phyloP scores from a whole-genome alignment of 2,888 invertebrate species.

The Heliconius charithonia region DNA sequence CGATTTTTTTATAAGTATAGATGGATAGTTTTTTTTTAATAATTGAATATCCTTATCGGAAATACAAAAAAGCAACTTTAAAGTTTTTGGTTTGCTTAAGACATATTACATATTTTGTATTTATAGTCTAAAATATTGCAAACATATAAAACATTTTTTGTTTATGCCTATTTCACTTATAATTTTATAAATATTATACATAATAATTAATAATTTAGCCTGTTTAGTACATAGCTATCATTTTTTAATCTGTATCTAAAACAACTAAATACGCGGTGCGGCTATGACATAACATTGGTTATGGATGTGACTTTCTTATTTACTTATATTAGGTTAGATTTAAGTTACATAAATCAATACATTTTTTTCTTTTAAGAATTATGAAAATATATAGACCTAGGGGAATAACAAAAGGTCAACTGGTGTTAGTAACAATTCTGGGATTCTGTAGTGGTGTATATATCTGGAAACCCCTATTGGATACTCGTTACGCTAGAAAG shows the following conservation, averaged over 20 bases:
- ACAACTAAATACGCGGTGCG: background rate
- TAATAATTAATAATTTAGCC: background rate
- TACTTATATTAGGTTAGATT: slow-evolving; percentile 9
- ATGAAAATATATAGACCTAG: slow-evolving; percentile 76
- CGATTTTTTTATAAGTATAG: no score
- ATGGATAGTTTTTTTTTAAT: no score
- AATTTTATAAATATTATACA: background rate
- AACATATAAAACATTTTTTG: no score
- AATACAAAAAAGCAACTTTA: no score
- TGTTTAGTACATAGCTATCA: background rate
- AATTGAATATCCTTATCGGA: no score
- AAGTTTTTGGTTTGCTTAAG: no score
- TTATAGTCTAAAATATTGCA: no score
- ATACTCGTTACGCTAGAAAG: slow-evolving; percentile 59
- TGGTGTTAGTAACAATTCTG: slow-evolving; percentile 68
- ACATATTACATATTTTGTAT: no score
- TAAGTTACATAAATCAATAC: slow-evolving; percentile 20
- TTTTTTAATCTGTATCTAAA: background rate
- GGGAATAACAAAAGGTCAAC: slow-evolving; percentile 69
- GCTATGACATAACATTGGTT: background rate
- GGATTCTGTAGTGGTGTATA: slow-evolving; percentile 78
- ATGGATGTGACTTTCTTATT: slow-evolving; percentile 3
- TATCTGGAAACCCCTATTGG: slow-evolving; percentile 79
- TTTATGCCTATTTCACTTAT: background rate
- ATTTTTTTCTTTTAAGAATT: slow-evolving; percentile 19